Evolutionary conservation across 1,140 invertebrate species (phyloP).

Genomic region (Dinoponera quadriceps): DNA sequence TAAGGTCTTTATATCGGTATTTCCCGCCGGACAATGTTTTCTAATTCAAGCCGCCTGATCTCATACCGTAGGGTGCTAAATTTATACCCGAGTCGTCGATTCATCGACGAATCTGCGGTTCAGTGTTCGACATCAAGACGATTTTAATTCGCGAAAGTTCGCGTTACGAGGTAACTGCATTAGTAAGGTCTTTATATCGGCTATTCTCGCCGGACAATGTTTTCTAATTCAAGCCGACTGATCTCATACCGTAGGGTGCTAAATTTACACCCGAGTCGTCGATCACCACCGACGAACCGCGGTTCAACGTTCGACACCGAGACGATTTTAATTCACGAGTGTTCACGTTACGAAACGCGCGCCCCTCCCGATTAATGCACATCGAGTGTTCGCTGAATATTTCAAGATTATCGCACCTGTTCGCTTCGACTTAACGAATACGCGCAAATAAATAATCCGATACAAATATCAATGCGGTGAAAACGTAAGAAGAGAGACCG

Average conservation of each 20-base stretch:
- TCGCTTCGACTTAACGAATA: not conserved
- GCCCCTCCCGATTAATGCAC: not conserved
- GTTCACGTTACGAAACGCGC: not conserved
- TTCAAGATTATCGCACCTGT: not conserved
- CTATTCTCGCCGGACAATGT: not conserved
- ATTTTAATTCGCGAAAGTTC: slow-evolving; percentile 2
- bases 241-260: slow-evolving; percentile 7
- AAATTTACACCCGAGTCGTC: slow-evolving; percentile 39
- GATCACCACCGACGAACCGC: not conserved
- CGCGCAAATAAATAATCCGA: not conserved
- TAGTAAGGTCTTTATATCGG: too few species aligned
- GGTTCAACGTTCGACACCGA: slow-evolving; percentile 13
- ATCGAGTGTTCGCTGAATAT: not conserved
- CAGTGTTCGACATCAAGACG: slow-evolving; percentile 11
- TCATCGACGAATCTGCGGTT: not conserved
- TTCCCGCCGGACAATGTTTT: slow-evolving; percentile 20
- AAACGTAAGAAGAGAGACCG: not conserved
- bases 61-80: slow-evolving; percentile 14
- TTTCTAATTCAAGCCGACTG: slow-evolving; percentile 51
- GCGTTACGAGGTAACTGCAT: not conserved
- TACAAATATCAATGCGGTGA: not conserved
- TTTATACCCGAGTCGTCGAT: slow-evolving; percentile 32
- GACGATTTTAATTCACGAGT: not conserved
- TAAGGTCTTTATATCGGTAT: slow-evolving; percentile 16
- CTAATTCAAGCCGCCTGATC: slow-evolving; percentile 47